Evolutionary conservation across 2,888 invertebrate species (phyloP), one percentile per base, ranked within the genome.

Genomic region (Apeira syringaria): DNA sequence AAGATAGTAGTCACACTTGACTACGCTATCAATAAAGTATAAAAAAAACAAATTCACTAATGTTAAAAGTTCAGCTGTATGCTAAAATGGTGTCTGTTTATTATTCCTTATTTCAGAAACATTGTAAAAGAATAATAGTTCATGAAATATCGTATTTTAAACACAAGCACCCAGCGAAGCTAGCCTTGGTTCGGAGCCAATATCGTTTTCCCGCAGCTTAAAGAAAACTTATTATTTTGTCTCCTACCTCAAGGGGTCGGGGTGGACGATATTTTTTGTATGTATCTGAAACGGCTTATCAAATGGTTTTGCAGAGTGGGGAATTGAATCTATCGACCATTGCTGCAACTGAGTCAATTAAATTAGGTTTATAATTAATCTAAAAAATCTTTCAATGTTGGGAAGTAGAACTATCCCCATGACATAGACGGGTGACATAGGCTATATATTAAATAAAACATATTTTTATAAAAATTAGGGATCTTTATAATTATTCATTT

Each of bases 211-310:
- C 29, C 47, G 46, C 40, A 51, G 56, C 56, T 56, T 56, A 53
- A 50, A 53, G 53, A 47, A 56, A 56, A 56, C 56, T 56, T 51
- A 53, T 53, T 56, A 50, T 56, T 51, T 56, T 56, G 53, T 53
- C 56, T 53, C 42, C 49, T 33, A 46, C 43, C 38, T 51, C 51
- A 33, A 46, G 47, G 49, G 47, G 51, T 39, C 39, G 22, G 42
- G 43, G 26, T 43, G 45, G 40, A 26, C 47, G 45, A 44, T 55
- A 45, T 52, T 52, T 55, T 50, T 55, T 55, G 47, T 44, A 24
- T 38, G 38, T 52, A 45, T 47, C 33, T 41, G 34, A 41, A 44
- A 33, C 41, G 48, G 43, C 52, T 55, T 55, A 50, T 46, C 45
- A 45, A 48, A 50, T 47, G 30, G 39, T 34, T 52, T 44, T 50